Evolutionary conservation across 2,888 invertebrate species (phyloP), one percentile per base, ranked within the genome.

Genomic region (Halictus ligatus): DNA sequence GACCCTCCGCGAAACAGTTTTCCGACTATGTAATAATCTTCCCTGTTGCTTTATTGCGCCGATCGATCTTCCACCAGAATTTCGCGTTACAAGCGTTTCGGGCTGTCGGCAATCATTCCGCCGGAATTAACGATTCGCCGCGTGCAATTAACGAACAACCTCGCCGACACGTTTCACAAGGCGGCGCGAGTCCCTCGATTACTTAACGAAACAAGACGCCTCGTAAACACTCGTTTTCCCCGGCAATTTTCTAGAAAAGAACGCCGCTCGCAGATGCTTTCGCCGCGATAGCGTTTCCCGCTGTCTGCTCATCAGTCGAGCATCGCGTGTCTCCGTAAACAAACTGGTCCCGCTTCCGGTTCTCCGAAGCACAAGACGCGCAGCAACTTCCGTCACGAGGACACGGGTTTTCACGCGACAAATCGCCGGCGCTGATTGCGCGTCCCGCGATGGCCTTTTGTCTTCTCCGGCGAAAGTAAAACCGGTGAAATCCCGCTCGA

Each of bases 1-100:
- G 80, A 88, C 83, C 81, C 83, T 78, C 67, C 74, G 50, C 60
- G 46, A 83, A 84, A 80, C 83, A 84, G 75, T 90, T 88, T 84
- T 83, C 83, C 46, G 77, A 69, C 80, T 75, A 58, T 80, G 78
- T 82, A 78, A 78, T 74, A 79, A 76, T 71, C 71, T 77, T 40
- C 13, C 25, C 48, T 21, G 12, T n/a, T 48, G 48, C 74, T 77
- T 69, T 46, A 77, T 48, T 73, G 48, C 46, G 71, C 35, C 15
- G 18, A 69, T 69, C 29, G 67, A 69, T 69, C 67, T 35, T 69
- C 35, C 67, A 10, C 64, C 15, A 10, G 35, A 40, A 69, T 35
- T 40, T 40, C 67, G 67, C 67, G 21, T 69, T 40, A 40, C 40
- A 69, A 35, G 18, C 21, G 35, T 35, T 21, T 40, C 29, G 35